These are phyloP conservation scores for Apodemus sylvaticus DNA, from an alignment of 2,113 vertebrate genomes.

Conservation along the genomic window DNA sequence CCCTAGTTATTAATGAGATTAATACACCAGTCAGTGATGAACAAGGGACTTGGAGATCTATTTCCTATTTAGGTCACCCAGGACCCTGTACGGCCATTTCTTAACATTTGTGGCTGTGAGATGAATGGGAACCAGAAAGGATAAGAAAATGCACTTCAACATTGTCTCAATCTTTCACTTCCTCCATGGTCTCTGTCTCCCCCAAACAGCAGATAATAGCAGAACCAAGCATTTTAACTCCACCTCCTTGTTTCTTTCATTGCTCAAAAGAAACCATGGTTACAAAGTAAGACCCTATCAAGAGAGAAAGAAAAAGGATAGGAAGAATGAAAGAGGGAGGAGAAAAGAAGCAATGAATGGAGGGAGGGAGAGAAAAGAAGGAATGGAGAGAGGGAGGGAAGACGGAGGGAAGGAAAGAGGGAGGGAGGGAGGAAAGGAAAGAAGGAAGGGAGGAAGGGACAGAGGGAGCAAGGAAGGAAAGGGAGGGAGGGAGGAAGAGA, in stretches of 20 bases:
- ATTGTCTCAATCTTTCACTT: neutral
- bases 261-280: neutral
- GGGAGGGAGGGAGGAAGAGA: fast-evolving
- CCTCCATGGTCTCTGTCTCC: neutral
- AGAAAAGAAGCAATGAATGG: neutral
- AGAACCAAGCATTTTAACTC: neutral
- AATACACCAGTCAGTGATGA: neutral
- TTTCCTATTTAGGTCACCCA: neutral
- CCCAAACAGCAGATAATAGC: neutral
- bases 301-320: neutral
- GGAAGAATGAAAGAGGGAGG: too few relatives aligned
- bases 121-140: neutral
- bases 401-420: neutral
- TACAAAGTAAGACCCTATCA: neutral
- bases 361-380: too few relatives aligned
- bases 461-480: too few relatives aligned
- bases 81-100: neutral
- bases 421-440: too few relatives aligned
- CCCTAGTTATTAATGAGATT: conserved; percentile 67
- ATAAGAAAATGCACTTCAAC: conserved; percentile 33
- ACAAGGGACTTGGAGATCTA: neutral
- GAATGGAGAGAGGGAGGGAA: too few relatives aligned
- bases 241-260: neutral
- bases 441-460: too few relatives aligned
- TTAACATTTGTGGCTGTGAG: conserved; percentile 5